Conservation (phyloP, 2,888 invertebrate species). For the Melanchra persicariae region DNA sequence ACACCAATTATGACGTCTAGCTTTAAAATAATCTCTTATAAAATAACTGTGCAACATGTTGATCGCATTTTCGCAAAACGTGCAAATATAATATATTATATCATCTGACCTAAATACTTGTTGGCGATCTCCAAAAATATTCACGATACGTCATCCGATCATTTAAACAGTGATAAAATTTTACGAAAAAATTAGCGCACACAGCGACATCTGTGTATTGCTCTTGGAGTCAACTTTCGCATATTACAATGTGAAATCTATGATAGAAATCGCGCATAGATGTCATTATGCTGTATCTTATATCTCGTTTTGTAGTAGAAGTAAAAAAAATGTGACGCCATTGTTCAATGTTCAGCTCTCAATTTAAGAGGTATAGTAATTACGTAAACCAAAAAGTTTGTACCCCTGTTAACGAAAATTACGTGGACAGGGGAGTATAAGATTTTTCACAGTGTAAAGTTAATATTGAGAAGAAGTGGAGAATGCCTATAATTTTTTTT, state of each 20-base stretch:
- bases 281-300: too few relatives aligned
- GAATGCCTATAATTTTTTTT: too few relatives aligned
- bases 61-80: slow-evolving; percentile 1
- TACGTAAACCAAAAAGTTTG: too few relatives aligned
- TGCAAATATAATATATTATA: slow-evolving; percentile 16
- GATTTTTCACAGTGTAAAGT: too few relatives aligned
- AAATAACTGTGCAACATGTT: background rate
- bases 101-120: slow-evolving; percentile 31
- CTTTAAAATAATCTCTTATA: background rate
- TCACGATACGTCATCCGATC: slow-evolving; percentile 21
- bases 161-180: background rate
- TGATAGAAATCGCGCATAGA: too few relatives aligned
- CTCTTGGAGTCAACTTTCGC: background rate
- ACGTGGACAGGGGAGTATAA: too few relatives aligned
- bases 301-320: background rate
- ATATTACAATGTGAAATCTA: background rate
- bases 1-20: background rate
- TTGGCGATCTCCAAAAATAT: slow-evolving; percentile 32
- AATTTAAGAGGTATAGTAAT: too few relatives aligned
- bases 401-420: too few relatives aligned
- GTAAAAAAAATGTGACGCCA: too few relatives aligned
- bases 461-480: too few relatives aligned
- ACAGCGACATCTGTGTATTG: slow-evolving; percentile 28
- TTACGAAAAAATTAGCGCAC: background rate
- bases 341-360: too few relatives aligned